Evolutionary conservation across 2,113 vertebrate species (phyloP).

Genomic region (Rhizomys pruinosus): DNA sequence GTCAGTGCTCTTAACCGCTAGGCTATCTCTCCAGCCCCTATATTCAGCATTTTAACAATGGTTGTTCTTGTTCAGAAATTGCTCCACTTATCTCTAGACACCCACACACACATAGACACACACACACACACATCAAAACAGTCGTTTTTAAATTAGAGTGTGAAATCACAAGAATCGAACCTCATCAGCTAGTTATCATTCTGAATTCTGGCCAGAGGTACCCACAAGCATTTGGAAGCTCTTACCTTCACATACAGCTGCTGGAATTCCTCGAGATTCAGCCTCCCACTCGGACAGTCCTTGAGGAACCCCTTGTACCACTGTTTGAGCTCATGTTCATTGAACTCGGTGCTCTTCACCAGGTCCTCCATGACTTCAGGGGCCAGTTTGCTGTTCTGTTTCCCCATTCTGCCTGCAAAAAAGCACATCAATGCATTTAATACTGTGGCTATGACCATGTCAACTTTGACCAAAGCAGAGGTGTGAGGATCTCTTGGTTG

Average conservation of each 20-base stretch:
- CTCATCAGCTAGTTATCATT: background rate
- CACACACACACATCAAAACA: background rate
- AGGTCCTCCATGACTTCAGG: conserved; percentile 99
- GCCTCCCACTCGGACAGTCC: conserved; percentile 90
- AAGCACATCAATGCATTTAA: conserved; percentile 78
- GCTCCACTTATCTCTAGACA: background rate
- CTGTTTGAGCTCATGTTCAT: conserved; percentile 96
- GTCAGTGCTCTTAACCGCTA: too few relatives aligned
- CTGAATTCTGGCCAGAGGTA: background rate
- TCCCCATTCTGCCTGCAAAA: conserved; percentile 95
- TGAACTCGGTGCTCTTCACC: conserved; percentile 99
- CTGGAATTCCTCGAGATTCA: conserved; percentile 93
- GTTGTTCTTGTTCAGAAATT: conserved; percentile 24
- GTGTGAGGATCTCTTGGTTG: background rate
- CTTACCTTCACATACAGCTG: conserved; percentile 98
- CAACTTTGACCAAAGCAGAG: background rate
- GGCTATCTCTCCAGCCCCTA: too few relatives aligned
- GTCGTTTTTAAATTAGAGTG: background rate
- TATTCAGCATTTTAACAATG: background rate
- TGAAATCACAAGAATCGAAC: background rate
- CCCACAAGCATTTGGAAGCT: background rate
- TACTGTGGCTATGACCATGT: conserved; percentile 39
- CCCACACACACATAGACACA: too few relatives aligned
- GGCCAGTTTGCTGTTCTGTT: conserved; percentile 99
- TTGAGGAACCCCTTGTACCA: conserved; percentile 96